These are phyloP conservation scores for Typhlomys cinereus DNA, from an alignment of 2,113 vertebrate genomes.

Conservation along the genomic window DNA sequence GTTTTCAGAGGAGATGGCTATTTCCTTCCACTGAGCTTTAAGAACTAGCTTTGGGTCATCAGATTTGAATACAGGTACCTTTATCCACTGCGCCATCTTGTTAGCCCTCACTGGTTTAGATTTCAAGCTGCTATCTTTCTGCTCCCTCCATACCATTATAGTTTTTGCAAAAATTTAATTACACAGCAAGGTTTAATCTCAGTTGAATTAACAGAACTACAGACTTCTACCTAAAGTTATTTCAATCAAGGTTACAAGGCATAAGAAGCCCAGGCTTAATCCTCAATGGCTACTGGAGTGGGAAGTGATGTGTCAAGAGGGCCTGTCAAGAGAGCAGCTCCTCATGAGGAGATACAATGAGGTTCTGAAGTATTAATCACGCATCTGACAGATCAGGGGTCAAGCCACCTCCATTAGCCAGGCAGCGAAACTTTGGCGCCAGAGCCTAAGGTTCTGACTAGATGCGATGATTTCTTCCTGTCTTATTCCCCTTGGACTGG, in stretches of 20 bases:
- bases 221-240: background rate
- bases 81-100: too few species aligned
- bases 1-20: too few species aligned
- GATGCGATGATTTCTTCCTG: background rate
- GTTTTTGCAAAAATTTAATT: constrained; percentile 12
- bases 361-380: background rate
- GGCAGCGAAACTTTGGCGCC: background rate
- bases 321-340: background rate
- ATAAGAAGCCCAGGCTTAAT: background rate
- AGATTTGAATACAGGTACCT: too few species aligned
- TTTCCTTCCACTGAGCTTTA: too few species aligned
- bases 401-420: background rate
- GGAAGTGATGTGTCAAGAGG: background rate
- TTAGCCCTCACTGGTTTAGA: too few species aligned
- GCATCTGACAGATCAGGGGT: background rate
- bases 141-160: background rate
- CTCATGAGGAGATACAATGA: background rate
- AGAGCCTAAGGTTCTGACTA: background rate
- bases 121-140: background rate
- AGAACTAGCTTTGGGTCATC: too few species aligned
- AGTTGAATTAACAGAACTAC: background rate
- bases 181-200: background rate
- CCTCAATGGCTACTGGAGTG: background rate
- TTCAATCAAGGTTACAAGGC: background rate
- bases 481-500: background rate